phyloP scores from a whole-genome alignment of 1,140 invertebrate genomes.

The Brachionus koreanus region DNA sequence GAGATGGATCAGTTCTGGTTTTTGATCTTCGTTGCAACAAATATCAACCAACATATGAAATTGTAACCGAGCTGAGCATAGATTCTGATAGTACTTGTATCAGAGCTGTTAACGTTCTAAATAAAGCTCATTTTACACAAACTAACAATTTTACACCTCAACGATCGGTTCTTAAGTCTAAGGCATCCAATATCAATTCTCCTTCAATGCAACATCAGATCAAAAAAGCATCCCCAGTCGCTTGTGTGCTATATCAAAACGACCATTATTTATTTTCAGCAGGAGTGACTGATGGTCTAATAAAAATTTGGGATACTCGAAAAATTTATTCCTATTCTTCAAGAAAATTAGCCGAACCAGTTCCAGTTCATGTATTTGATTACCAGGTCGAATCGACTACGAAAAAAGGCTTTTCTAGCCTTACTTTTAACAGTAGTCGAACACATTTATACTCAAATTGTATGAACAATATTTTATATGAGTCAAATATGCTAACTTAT shows the following conservation, averaged over 20 bases:
- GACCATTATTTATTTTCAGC: conserved; percentile 21
- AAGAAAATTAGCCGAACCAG: background rate
- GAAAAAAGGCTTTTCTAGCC: conserved; percentile 27
- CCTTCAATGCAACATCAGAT: background rate
- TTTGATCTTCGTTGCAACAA: conserved; percentile 40
- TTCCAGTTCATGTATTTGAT: conserved; percentile 1
- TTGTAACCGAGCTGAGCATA: background rate
- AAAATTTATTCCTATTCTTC: background rate
- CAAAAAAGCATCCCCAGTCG: conserved; percentile 30
- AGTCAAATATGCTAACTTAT: conserved; percentile 8
- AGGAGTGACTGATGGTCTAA: conserved; percentile 20
- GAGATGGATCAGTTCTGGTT: conserved; percentile 19
- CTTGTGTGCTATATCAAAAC: conserved; percentile 38
- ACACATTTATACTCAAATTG: conserved; percentile 40
- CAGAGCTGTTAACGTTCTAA: background rate
- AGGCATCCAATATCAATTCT: background rate
- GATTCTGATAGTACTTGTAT: background rate
- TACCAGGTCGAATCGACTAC: background rate
- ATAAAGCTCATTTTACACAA: conserved; percentile 25
- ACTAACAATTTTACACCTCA: background rate
- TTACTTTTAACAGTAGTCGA: background rate
- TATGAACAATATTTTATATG: conserved; percentile 31
- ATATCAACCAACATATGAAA: conserved; percentile 23
- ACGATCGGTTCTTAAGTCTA: conserved; percentile 1
- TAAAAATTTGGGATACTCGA: conserved; percentile 33